A percentile compares a stretch with the other conserved stretches of the same genome.
These are phyloP conservation scores for Alces alces DNA, from an alignment of 2,113 vertebrate species.

Conservation along the genomic window DNA sequence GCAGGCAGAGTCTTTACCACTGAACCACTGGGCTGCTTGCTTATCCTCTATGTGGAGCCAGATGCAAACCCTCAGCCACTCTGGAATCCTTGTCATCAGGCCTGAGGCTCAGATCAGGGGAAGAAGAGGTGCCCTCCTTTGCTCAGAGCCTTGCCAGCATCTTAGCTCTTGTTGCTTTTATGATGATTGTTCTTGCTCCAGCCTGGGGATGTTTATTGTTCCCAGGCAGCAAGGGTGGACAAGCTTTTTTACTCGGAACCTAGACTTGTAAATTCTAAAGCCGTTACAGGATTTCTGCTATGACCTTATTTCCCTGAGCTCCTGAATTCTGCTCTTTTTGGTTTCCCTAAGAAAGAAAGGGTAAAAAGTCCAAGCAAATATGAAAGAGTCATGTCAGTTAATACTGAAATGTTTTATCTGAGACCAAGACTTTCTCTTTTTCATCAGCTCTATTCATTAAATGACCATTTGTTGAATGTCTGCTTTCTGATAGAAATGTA, in stretches of 20 bases:
- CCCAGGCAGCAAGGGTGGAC: too few relatives aligned
- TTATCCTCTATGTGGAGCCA: neutral
- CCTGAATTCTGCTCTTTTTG: neutral
- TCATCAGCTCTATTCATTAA: neutral
- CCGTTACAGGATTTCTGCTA: neutral
- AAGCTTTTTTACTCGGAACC: neutral
- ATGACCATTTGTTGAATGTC: too few relatives aligned
- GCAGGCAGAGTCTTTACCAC: neutral
- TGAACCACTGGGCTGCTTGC: neutral
- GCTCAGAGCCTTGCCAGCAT: neutral
- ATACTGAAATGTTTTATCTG: neutral
- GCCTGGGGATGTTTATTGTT: too few relatives aligned
- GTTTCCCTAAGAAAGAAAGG: neutral
- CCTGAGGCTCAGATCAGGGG: neutral
- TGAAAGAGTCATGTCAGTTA: neutral
- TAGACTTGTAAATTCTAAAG: neutral
- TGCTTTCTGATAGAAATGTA: neutral
- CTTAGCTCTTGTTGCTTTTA: neutral
- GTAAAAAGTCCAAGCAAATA: neutral
- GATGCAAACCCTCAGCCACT: neutral
- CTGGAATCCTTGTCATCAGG: neutral
- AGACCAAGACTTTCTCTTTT: neutral
- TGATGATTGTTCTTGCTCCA: neutral
- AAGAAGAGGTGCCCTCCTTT: rapidly evolving
- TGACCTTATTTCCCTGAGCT: neutral